A percentile compares a stretch with the other conserved stretches of the same genome.
phyloP scores from a whole-genome alignment of 2,797 vertebrate species.

The Sciurus vulgaris region DNA sequence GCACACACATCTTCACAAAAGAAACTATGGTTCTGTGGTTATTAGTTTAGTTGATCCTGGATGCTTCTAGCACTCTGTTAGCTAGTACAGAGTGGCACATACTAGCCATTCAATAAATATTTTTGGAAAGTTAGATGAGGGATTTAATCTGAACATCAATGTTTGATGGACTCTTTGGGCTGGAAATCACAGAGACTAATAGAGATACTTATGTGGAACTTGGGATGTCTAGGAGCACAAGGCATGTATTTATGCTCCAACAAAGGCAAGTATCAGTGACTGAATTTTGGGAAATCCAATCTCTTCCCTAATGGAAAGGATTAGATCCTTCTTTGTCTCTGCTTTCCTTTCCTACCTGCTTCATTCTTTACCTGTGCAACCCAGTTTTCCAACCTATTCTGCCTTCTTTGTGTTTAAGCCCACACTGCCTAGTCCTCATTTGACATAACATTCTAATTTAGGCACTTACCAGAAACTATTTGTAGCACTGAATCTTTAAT shows the following conservation, averaged over 20 bases:
- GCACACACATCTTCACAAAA: background rate
- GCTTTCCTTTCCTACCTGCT: background rate
- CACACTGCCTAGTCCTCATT: background rate
- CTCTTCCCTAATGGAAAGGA: background rate
- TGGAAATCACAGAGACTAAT: background rate
- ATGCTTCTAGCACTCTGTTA: background rate
- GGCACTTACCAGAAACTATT: background rate
- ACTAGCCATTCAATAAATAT: background rate
- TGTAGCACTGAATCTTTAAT: background rate
- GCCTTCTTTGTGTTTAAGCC: background rate
- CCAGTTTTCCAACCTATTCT: background rate
- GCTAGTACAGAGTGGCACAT: background rate
- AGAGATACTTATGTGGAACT: background rate
- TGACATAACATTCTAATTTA: background rate
- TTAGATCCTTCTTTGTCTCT: background rate
- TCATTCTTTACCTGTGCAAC: background rate
- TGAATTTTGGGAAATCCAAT: background rate
- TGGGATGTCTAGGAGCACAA: background rate
- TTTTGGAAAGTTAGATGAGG: background rate
- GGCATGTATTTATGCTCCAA: background rate
- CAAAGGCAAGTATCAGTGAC: background rate
- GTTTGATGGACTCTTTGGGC: background rate
- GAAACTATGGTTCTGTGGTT: background rate
- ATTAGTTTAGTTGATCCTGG: background rate
- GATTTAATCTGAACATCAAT: background rate